A percentile compares a stretch with the other conserved stretches of the same genome.
phyloP scores from a whole-genome alignment of 2,888 invertebrate species.

The Iselma pallidipennis region DNA sequence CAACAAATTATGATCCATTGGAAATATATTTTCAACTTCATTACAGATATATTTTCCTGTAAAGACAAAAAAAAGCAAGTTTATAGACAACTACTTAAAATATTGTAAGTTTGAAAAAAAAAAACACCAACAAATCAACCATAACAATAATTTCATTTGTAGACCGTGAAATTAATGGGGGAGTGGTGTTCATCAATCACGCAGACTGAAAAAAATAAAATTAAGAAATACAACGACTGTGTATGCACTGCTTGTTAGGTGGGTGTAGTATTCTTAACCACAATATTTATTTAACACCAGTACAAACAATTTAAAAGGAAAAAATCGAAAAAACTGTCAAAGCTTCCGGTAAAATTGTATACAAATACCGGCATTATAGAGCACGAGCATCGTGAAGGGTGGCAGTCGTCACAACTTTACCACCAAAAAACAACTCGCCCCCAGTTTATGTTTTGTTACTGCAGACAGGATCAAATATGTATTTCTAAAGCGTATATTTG shows the following conservation, averaged over 20 bases:
- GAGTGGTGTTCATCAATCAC: not conserved
- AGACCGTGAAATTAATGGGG: conserved; percentile 20
- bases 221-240: too few relatives aligned
- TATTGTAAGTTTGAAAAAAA: not conserved
- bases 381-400: conserved; percentile 32
- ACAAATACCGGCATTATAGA: conserved; percentile 36
- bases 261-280: too few relatives aligned
- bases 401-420: conserved; percentile 18
- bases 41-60: conserved; percentile 29
- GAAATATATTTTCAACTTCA: conserved; percentile 32
- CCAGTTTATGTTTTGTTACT: not conserved
- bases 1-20: conserved; percentile 33
- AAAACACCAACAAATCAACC: not conserved
- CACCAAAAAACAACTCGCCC: conserved; percentile 10
- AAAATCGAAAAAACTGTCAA: conserved; percentile 11
- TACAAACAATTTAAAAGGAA: conserved; percentile 8
- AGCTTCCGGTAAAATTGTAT: conserved; percentile 25
- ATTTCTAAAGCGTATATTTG: not conserved
- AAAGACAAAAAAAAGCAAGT: conserved; percentile 9
- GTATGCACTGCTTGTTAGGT: too few relatives aligned
- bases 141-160: conserved; percentile 11
- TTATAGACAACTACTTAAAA: conserved; percentile 12
- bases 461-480: not conserved
- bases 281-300: conserved; percentile 3
- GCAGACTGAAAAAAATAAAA: too few relatives aligned